These are phyloP conservation scores for Tonatia bakeri DNA, from an alignment of 2,113 vertebrate genomes.

Conservation along the genomic window DNA sequence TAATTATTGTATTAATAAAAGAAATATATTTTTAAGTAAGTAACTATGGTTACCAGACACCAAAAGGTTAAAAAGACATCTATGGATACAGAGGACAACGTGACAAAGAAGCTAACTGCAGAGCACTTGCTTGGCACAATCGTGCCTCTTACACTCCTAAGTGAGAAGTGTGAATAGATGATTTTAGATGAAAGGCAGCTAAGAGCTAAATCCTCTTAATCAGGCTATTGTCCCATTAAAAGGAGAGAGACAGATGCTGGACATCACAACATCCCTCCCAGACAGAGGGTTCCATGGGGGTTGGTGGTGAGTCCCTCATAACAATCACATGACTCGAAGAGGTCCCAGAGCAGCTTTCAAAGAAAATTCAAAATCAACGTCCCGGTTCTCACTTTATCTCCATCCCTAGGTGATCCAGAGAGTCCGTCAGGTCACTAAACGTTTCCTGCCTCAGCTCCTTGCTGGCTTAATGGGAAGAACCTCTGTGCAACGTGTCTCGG, in stretches of 20 bases:
- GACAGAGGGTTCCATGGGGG: neutral
- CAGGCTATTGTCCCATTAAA: neutral
- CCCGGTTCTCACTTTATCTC: neutral
- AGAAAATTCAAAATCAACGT: slow-evolving; percentile 5
- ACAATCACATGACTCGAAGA: neutral
- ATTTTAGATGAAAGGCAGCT: neutral
- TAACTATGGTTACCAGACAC: neutral
- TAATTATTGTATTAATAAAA: slow-evolving; percentile 2
- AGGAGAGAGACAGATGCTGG: neutral
- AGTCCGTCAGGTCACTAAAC: neutral
- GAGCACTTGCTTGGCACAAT: neutral
- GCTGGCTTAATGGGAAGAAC: neutral
- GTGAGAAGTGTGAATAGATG: neutral
- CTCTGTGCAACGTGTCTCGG: neutral
- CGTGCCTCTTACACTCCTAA: neutral
- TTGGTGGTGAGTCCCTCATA: neutral
- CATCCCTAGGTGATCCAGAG: neutral
- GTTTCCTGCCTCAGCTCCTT: neutral
- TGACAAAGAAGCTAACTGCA: neutral
- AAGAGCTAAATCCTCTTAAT: neutral
- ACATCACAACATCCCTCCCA: neutral
- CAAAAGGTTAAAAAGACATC: neutral
- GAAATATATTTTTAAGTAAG: neutral
- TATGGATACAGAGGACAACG: neutral
- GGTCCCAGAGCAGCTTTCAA: neutral